Conservation (phyloP, 2,888 invertebrate species). For the Plagodis pulveraria region DNA sequence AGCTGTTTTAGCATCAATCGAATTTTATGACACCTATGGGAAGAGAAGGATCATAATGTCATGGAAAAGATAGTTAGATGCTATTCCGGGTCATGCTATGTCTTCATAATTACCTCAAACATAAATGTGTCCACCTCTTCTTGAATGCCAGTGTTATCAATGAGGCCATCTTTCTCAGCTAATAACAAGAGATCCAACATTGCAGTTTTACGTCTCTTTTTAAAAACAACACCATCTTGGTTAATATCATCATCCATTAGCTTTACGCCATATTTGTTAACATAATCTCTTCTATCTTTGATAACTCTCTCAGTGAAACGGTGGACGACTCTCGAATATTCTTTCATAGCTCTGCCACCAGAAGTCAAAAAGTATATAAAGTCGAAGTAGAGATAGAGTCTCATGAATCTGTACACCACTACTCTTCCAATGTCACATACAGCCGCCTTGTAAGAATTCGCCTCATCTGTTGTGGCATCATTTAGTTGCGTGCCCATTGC, state of each 20-base stretch:
- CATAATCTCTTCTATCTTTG: slow-evolving; percentile 45
- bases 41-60: no score
- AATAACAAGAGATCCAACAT: slow-evolving; percentile 84
- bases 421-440: slow-evolving; percentile 72
- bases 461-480: slow-evolving; percentile 60
- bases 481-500: slow-evolving; percentile 88
- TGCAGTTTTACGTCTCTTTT: slow-evolving; percentile 78
- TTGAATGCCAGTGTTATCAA: slow-evolving; percentile 81
- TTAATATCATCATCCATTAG: slow-evolving; percentile 29
- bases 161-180: slow-evolving; percentile 75
- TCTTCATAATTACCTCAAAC: slow-evolving; percentile 75
- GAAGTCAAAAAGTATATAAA: slow-evolving; percentile 79
- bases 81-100: slow-evolving; percentile 2
- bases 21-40: no score
- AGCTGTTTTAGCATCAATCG: no score
- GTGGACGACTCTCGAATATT: slow-evolving; percentile 62
- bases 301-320: slow-evolving; percentile 75
- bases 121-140: slow-evolving; percentile 88
- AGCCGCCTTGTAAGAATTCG: slow-evolving; percentile 83
- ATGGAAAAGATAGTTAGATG: no score
- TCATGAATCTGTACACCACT: slow-evolving; percentile 63
- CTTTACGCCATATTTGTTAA: slow-evolving; percentile 35
- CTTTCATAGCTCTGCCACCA: slow-evolving; percentile 73
- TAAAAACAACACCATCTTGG: slow-evolving; percentile 45
- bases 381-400: slow-evolving; percentile 84